Base-by-base conservation (phyloP, 2,797 vertebrate species). In the Gadopsis bispinosus region DNA sequence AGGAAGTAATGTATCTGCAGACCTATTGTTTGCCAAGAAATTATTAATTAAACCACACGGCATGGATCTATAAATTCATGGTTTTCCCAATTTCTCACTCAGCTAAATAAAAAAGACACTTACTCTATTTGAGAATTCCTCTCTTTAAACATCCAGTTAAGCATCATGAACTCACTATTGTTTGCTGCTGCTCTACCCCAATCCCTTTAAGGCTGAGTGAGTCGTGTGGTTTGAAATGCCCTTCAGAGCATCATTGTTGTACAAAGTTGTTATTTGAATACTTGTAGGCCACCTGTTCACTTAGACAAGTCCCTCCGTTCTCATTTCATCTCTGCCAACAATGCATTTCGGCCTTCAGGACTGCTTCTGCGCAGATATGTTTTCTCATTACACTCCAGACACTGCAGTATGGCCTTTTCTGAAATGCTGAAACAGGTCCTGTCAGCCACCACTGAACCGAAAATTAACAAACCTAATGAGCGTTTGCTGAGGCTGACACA, bases 221-320 rank as follows among this genome's bases (percentile, higher is more conserved):
- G 65, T 31, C 7, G 1, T 63, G 39, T 7, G 20, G 51, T 77
- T 62, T 64, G 51, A 60, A 54, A 71, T 71, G 64, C 63, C 63
- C 58, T 71, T 76, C 39, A 63, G 59, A 53, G 20, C 54, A 62
- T 60, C 45, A 56, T 22, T 79, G 53, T 33, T 55, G 14, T 45
- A 45, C 51, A 61, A 67, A 64, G 63, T 13, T 26, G 35, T 47
- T 83, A 37, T 79, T 73, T 75, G 47, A n/a, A 70, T 43, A 53
- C 56, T 50, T 58, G 61, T 39, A 17, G 48, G 53, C 62, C 63
- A 73, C 56, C 13, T 56, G 14, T 67, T 54, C 64, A 33, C n/a
- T 55, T 17, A 37, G 33, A 48, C 48, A 33, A 50, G 53, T 54
- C 63, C 9, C 10, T 67, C 33, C 33, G n/a, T 41, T 61, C 37